Base-by-base conservation (phyloP, 92 coral and sea anemone genomes). In the Hydrozoanthus gracilis region DNA sequence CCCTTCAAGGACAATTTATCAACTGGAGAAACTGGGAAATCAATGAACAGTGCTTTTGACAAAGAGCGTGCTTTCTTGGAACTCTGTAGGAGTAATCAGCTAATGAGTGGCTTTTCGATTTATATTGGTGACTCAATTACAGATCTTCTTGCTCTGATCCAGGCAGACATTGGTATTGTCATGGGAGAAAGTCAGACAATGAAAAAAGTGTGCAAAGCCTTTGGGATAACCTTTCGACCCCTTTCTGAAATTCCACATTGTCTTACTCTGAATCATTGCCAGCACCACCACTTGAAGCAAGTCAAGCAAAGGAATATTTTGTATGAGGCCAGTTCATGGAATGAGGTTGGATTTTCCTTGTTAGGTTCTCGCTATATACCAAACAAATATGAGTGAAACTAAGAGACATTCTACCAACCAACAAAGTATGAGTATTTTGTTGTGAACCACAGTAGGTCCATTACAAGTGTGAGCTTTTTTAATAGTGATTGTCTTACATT, bases 71-170 rank as follows among this genome's bases (percentile, higher is more conserved):
- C 80, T n/a, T 91, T 97, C 77, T 62, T 79, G 77, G 88, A 87
- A 18, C 91, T 93, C 69, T 66, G 87, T 11, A 87, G 79, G 39
- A 89, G 89, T 54, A 86, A 56, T 39, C 72, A 75, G 4, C 4
- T 27, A 7, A 16, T 15, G 1, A n/a, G 20, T 39, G 99, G 98
- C 5, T 79, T 92, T 16, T 83, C 99, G 3, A 89, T 97, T 16
- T 97, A 83, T 71, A 93, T 97, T 56, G 99, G 99, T 3, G 99
- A 97, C 82, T 90, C 98, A 6, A 88, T 95, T 35, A 95, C 92
- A 8, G 99, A 97, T 75, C 72, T 97, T 49, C 95, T 97, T 9
- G 94, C 99, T 44, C 80, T 97, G 8, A 74, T 97, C 49, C 82
- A 86, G 27, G 95, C 98, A 50, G 95, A 97, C 35, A 67, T 97